Base-by-base conservation (phyloP, 2,888 invertebrate species). In the Lasioglossum vierecki region DNA sequence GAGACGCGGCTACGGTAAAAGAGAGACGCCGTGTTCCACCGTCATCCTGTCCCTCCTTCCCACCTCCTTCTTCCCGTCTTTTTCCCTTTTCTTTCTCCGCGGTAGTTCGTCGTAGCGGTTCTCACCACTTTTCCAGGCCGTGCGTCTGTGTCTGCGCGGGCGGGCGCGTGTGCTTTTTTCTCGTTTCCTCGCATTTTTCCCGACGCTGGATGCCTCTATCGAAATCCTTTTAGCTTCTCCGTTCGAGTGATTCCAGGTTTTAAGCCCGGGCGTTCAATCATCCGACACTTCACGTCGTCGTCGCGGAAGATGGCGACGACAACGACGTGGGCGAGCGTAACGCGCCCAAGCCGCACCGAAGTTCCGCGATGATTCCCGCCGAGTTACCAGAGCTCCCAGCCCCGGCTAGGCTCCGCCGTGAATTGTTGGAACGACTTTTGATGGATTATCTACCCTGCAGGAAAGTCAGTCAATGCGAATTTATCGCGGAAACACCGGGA, bases 161-260 rank as follows among this genome's bases (percentile, higher is more conserved):
- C 35, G 8, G 9, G 8, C 30, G 4, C 13, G 22, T 18, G 15
- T 35, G 35, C 4, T 15, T 9, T 68, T 53, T 79, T 57, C 57
- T 49, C 35, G 41, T 60, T 46, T 84, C 87, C 84, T 87, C 75
- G 80, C 86, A 83, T 83, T 88, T 86, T 81, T 73, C 66, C 44
- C 80, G 75, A 60, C 86, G 73, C 81, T 74, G 83, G 82, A 84
- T 84, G 88, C 86, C 86, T 88, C 90, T 90, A 90, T 90, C 90
- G 90, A 90, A 88, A 90, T 90, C 90, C 90, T 90, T 90, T 90
- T 90, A 90, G 90, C 90, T 88, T 85, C 79, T 83, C 83, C 82
- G 88, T 90, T 90, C 88, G 90, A 90, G 88, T 86, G 90, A 90
- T 88, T 90, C 90, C 79, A 83, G 88, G 88, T 90, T 90, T 90